Conservation (phyloP, 1,140 invertebrate genomes). For the Drosophila gunungcola region DNA sequence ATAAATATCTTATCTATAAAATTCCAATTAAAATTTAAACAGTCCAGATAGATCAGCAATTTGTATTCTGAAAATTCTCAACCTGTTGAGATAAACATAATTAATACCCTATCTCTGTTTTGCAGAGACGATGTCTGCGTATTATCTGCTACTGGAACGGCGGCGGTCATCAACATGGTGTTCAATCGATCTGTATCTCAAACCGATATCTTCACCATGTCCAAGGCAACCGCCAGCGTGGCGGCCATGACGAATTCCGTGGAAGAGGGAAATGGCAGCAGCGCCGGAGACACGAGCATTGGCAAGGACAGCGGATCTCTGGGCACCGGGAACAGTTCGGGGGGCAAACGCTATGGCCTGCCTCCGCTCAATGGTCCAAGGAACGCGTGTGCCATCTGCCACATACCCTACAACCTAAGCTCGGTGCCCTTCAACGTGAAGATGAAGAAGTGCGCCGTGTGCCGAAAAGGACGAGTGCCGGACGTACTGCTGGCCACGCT, state of each 20-base stretch:
- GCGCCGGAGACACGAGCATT: conserved; percentile 33
- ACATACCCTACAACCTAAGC: conserved; percentile 91
- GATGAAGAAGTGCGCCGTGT: conserved; percentile 88
- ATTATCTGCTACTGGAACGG: conserved; percentile 96
- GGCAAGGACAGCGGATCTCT: conserved; percentile 61
- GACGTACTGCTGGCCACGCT: conserved; percentile 96
- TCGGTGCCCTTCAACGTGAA: conserved; percentile 89
- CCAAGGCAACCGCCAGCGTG: conserved; percentile 43
- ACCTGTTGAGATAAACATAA: background rate
- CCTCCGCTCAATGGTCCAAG: conserved; percentile 52
- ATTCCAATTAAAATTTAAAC: too few species aligned
- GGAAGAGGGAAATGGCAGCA: conserved; percentile 68
- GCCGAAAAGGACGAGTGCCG: conserved; percentile 93
- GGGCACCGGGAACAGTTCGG: conserved; percentile 51
- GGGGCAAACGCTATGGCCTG: conserved; percentile 61
- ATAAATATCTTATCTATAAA: too few species aligned
- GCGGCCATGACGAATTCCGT: conserved; percentile 70
- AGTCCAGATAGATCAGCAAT: background rate
- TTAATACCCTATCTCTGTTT: conserved; percentile 10
- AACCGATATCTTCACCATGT: conserved; percentile 73
- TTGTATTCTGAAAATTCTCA: background rate
- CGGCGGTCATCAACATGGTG: conserved; percentile 91
- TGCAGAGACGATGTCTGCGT: conserved; percentile 97
- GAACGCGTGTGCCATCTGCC: conserved; percentile 87
- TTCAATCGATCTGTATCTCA: conserved; percentile 84